Percentiles rank a stretch among this genome's conserved stretches.
phyloP scores from a whole-genome alignment of 2,797 vertebrate species.

The Telmatherina bonti region DNA sequence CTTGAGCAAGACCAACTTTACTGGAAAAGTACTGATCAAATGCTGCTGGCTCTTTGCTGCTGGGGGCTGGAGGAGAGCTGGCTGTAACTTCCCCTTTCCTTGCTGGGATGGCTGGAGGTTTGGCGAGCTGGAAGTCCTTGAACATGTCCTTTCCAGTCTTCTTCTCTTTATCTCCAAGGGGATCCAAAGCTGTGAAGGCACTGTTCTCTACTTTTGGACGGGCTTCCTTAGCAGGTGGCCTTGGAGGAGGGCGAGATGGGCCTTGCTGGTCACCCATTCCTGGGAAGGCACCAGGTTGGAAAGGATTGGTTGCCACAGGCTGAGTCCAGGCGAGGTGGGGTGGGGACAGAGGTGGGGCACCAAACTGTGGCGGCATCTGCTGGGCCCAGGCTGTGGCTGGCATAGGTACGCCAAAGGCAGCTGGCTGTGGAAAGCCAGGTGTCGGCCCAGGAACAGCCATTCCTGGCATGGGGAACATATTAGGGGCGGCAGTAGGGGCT shows the following conservation, averaged over 20 bases:
- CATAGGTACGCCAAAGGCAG: constrained; percentile 80
- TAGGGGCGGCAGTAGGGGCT: constrained; percentile 59
- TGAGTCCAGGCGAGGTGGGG: constrained; percentile 85
- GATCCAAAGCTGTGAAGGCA: constrained; percentile 93
- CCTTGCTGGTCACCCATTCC: constrained; percentile 67
- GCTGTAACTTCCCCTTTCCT: constrained; percentile 81
- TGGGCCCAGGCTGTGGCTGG: constrained; percentile 86
- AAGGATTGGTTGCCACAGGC: constrained; percentile 84
- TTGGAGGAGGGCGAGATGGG: constrained; percentile 88
- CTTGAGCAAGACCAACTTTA: constrained; percentile 86
- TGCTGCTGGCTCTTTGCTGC: constrained; percentile 69
- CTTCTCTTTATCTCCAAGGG: constrained; percentile 92
- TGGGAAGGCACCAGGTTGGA: constrained; percentile 83
- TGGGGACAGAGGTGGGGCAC: constrained; percentile 67
- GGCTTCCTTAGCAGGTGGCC: constrained; percentile 84
- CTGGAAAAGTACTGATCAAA: constrained; percentile 87
- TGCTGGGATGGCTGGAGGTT: constrained; percentile 90
- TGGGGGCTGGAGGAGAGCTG: constrained; percentile 53
- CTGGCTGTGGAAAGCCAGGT: constrained; percentile 76
- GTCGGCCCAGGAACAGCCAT: constrained; percentile 70
- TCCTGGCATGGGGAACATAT: constrained; percentile 78
- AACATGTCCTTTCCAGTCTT: constrained; percentile 96
- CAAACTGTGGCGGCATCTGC: constrained; percentile 74
- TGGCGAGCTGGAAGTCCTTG: constrained; percentile 93
- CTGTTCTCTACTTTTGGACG: constrained; percentile 84